Evolutionary conservation across 2,888 invertebrate species (phyloP), one percentile per base, ranked within the genome.

Genomic region (Antitype chi): DNA sequence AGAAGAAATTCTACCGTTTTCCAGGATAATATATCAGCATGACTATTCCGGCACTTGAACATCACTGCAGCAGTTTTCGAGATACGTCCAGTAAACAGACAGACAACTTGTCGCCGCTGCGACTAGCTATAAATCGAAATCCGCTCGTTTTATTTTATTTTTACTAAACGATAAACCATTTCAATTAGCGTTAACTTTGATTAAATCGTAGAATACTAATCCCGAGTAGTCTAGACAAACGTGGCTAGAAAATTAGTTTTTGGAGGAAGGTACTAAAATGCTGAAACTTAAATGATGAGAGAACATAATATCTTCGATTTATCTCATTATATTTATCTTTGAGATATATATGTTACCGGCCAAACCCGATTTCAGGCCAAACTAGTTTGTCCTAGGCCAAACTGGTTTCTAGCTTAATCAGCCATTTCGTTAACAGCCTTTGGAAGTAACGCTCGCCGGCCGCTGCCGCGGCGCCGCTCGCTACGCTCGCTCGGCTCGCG

Each of bases 111-210:
- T 60, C 62, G 32, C 28, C 38, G 11, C 25, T 47, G 13, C 47
- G 52, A 20, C 17, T 38, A 43, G 55, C 53, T 15, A 23, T 53
- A 73, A 78, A 67, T 57, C 57, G 25, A 57, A 68, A 78, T 47
- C 28, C 13, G n/a, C 20, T 73, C 57, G 15, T 63, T 70, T 78
- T 43, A 70, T 59, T 78, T 59, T 63, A 68, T 47, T 74, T 78
- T 82, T 71, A 71, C n/a, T 60, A 57, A 68, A 28, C 59, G n/a
- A 68, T 79, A n/a, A 79, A 64, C 70, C 25, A 70, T 78, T 82
- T 68, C 43, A 63, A 68, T 63, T 55, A 70, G n/a, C 55, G n/a
- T 74, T 38, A 63, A 74, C 17, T 53, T 78, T 47, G 38, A 62
- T 57, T 57, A 43, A 63, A 55, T 78, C 52, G 17, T 52, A 60